Conservation (phyloP, 53 echinoderm and acorn worm genomes). For the Luidia sarsii region DNA sequence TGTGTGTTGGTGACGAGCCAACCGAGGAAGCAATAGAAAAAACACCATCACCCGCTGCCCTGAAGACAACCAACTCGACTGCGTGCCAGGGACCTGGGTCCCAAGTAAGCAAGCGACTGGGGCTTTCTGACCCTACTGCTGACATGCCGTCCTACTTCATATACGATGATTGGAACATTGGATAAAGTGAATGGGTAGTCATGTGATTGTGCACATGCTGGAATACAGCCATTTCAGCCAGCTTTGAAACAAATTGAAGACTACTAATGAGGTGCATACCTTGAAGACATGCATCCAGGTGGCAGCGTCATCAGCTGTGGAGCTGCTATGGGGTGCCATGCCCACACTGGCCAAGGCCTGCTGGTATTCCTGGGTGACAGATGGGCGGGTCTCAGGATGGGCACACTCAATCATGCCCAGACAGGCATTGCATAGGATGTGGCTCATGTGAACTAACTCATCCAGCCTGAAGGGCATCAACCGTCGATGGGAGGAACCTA, state of each 20-base stretch:
- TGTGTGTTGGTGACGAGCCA: too few relatives aligned
- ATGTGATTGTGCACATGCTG: conserved; percentile 5
- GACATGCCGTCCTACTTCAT: too few relatives aligned
- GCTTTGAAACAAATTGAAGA: conserved; percentile 21
- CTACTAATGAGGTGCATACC: conserved; percentile 40
- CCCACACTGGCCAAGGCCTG: conserved; percentile 78
- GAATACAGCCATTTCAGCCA: conserved; percentile 13
- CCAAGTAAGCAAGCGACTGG: too few relatives aligned
- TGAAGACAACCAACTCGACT: too few relatives aligned
- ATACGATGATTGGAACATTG: conserved; percentile 2
- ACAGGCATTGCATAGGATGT: conserved; percentile 79
- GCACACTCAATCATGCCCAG: conserved; percentile 94
- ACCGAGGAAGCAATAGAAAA: too few relatives aligned
- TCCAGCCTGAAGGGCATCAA: conserved; percentile 88
- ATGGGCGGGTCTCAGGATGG: conserved; percentile 82
- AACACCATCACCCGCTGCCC: too few relatives aligned
- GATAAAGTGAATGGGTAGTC: conserved; percentile 21
- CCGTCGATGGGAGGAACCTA: conserved; percentile 63
- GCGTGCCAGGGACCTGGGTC: too few relatives aligned
- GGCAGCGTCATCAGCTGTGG: conserved; percentile 52
- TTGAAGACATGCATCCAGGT: conserved; percentile 95
- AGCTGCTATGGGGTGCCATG: conserved; percentile 29
- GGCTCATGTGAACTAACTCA: conserved; percentile 84
- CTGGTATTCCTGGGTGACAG: conserved; percentile 76
- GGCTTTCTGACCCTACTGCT: too few relatives aligned